Evolutionary conservation across 2,888 invertebrate genomes (phyloP), one percentile per base, ranked within the genome.

Genomic region (Carcina quercana): DNA sequence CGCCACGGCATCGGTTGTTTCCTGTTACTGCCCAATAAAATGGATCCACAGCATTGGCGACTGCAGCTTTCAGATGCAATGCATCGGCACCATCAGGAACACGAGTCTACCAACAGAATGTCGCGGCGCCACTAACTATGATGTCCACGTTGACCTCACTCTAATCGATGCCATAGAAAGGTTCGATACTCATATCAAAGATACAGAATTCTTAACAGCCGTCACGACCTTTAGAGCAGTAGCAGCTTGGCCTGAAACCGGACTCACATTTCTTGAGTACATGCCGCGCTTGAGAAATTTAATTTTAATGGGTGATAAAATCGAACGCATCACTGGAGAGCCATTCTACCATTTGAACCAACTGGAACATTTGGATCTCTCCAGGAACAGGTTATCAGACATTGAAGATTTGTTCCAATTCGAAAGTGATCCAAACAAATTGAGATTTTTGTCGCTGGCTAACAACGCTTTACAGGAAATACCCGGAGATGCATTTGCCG

Each of bases 321-420:
- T 80, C 3, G 10, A 36, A 2, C 30, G 10, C 1, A 24, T 24
- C 10, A 6, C 10, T 6, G 62, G 46, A 1, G 20, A 35, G 0
- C 74, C 80, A 0, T 79, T 83, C 24, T 58, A 40, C 17, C 42
- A 47, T 7, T 50, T 79, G 0, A 48, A 38, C n/a, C 50, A 46
- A 8, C 50, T 83, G 1, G 62, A 72, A 47, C 46, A 29, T 3
- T 34, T 82, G 1, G 65, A 75, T 46, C 40, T 83, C 5, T 73
- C 79, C 0, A 41, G 56, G 15, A 83, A 82, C 34, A 46, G 32
- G 11, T 42, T 83, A 8, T 40, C 40, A 0, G 48, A 66, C 5
- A 52, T 83, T 2, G 47, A 54, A 13, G 51, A 64, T 3, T 38
- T 80, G 3, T 78, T 82, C 19, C 40, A 45, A 21, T 76, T 82